These are phyloP conservation scores for Crossaster papposus DNA, from an alignment of 53 echinoderm and acorn worm genomes.

Conservation along the genomic window DNA sequence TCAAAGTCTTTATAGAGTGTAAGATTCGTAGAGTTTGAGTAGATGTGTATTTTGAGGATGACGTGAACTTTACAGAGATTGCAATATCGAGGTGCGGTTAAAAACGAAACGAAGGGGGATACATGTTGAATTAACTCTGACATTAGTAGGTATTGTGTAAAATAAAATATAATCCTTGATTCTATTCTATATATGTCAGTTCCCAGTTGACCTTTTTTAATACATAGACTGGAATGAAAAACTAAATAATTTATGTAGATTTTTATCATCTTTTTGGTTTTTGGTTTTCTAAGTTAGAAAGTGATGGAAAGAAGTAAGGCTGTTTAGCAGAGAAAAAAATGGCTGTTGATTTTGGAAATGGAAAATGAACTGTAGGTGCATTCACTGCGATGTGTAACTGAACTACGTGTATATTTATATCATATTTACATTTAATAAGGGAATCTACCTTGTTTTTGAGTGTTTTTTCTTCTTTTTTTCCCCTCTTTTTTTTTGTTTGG, in stretches of 20 bases:
- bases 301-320: background rate
- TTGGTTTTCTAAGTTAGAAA: background rate
- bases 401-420: too few relatives aligned
- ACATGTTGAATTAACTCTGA: background rate
- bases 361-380: background rate
- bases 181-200: background rate
- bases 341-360: background rate
- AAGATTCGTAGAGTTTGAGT: background rate
- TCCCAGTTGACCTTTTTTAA: background rate
- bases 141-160: background rate
- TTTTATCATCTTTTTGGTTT: too few relatives aligned
- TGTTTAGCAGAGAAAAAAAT: background rate
- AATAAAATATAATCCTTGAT: background rate
- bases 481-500: background rate
- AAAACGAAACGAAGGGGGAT: background rate
- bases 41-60: background rate
- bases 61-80: background rate
- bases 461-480: background rate
- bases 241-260: background rate
- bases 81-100: background rate
- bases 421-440: background rate
- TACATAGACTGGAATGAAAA: background rate
- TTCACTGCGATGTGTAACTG: background rate
- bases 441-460: background rate
- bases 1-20: background rate